Evolutionary conservation across 1,140 invertebrate species (phyloP), one percentile per base, ranked within the genome.

Genomic region (Araneus ventricosus): DNA sequence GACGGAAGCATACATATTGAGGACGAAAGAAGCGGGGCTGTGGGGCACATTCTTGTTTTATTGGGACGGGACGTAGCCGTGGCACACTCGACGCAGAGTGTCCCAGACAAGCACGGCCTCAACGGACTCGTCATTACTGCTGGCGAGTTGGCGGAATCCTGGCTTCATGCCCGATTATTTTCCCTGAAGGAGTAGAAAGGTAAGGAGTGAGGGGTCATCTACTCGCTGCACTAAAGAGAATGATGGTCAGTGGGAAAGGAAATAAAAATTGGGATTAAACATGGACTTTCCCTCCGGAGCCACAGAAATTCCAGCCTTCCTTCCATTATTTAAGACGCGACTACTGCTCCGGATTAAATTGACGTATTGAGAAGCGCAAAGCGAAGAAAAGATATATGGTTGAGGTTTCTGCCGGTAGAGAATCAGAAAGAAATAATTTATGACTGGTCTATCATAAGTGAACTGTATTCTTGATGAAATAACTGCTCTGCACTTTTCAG

Each of bases 51-150:
- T 92, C 90, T 79, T 93, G 84, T 93, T 93, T 93, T 93, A 93
- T 93, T 93, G 91, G 91, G 90, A 86, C 84, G 57, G 39, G 61
- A 45, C 61, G 27, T 80, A 85, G 63, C 91, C 27, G 67, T 7
- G 91, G 91, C 57, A 84, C 37, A 84, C 61, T 88, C 41, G 70
- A 87, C 57, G 67, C 30, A 75, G 37, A 86, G 57, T 52, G 80
- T 92, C 61, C 61, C 63, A 70, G 59, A 90, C 88, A 90, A 86
- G 90, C 37, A 86, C 41, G 37, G 41, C 67, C 91, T 79, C 84
- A n/a, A 80, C 34, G 88, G 88, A 75, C 91, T 93, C 67, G 91
- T 93, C 91, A 93, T 93, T 93, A 93, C 75, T 93, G 85, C 70
- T 93, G 85, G 91, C 84, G 84, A 92, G 67, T 91, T 91, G 89